Evolutionary conservation across 2,797 vertebrate species (phyloP).

Genomic region (Sarcophilus harrisii): DNA sequence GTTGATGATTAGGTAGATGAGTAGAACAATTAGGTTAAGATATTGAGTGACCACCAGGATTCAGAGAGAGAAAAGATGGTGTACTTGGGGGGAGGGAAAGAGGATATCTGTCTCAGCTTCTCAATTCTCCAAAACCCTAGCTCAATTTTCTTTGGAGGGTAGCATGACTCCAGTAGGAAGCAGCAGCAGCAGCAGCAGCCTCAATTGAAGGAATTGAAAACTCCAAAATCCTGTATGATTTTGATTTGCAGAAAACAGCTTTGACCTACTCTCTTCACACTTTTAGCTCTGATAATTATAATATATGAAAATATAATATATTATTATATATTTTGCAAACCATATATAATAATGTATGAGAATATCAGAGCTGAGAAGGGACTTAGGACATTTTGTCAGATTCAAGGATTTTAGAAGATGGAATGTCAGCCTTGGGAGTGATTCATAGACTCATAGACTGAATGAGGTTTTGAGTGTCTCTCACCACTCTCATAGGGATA

Average conservation of each 20-base stretch:
- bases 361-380: not conserved
- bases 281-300: not conserved
- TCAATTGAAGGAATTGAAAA: not conserved
- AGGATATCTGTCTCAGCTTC: not conserved
- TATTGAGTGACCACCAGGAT: not conserved
- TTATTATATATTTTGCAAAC: not conserved
- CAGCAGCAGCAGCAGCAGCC: not conserved
- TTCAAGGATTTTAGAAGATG: not conserved
- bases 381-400: not conserved
- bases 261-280: not conserved
- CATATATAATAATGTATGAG: not conserved
- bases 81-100: not conserved
- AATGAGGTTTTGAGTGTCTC: not conserved
- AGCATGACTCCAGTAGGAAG: not conserved
- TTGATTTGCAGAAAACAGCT: not conserved
- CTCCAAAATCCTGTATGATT: not conserved
- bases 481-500: not conserved
- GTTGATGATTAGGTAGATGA: not conserved
- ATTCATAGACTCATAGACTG: not conserved
- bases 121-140: not conserved
- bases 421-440: not conserved
- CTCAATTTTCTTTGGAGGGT: not conserved
- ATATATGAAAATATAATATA: not conserved
- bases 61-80: not conserved
- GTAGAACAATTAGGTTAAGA: not conserved